Percentiles rank a stretch among this genome's conserved stretches.
These are phyloP conservation scores for Galeopterus variegatus DNA, from an alignment of 2,113 vertebrate genomes.

Conservation along the genomic window DNA sequence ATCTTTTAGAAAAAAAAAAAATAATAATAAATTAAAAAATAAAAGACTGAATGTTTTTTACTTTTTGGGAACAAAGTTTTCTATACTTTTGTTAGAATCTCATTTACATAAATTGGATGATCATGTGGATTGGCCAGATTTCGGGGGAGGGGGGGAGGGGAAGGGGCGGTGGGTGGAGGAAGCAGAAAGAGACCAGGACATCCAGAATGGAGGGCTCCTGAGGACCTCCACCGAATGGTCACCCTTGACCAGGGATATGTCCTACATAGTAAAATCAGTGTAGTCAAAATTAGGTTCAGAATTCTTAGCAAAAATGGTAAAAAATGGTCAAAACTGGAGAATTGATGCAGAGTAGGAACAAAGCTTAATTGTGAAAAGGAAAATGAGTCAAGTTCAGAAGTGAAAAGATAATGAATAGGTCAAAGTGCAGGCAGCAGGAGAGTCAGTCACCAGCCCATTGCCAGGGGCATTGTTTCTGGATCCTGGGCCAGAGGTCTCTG, in stretches of 20 bases:
- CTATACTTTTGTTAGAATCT: background rate
- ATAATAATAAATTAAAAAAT: too few species aligned
- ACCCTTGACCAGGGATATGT: too few species aligned
- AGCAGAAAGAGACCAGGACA: background rate
- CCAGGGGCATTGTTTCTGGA: background rate
- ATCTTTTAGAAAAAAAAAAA: too few species aligned
- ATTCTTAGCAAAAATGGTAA: background rate
- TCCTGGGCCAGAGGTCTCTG: background rate
- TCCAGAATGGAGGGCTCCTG: background rate
- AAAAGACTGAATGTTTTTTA: background rate
- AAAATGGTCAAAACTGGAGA: background rate
- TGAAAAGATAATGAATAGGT: background rate
- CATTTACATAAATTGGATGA: background rate
- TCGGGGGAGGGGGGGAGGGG: background rate
- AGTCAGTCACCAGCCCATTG: background rate
- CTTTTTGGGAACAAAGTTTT: constrained; percentile 17
- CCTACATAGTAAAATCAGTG: background rate
- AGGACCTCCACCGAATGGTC: background rate
- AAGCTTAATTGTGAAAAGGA: background rate
- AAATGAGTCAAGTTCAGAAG: background rate
- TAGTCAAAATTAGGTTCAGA: background rate
- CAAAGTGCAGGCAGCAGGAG: background rate
- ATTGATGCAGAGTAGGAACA: background rate
- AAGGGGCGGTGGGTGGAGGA: fast-evolving
- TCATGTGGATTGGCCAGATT: background rate